A percentile compares a stretch with the other conserved stretches of the same genome.
Conservation (phyloP, 92 coral and sea anemone species). For the Bergia puertoricense region DNA sequence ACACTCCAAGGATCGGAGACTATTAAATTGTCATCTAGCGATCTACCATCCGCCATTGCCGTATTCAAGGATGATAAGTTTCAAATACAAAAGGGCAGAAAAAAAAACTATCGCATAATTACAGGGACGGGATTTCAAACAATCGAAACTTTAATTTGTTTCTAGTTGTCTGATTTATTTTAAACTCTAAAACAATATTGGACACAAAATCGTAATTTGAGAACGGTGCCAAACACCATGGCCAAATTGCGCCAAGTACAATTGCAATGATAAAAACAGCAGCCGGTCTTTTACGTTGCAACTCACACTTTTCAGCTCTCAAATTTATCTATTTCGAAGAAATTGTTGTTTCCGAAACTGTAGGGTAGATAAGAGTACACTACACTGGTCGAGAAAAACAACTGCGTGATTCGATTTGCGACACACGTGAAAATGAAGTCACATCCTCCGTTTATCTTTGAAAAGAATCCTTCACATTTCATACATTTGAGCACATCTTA, state of each 20-base stretch:
- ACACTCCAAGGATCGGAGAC: no score
- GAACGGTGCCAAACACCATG: background rate
- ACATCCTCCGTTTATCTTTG: background rate
- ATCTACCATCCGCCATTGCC: background rate
- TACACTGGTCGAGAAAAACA: background rate
- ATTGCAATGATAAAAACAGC: background rate
- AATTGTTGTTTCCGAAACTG: background rate
- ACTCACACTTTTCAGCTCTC: background rate
- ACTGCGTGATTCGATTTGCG: background rate
- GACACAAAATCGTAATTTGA: background rate
- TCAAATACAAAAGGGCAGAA: background rate
- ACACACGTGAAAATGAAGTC: slow-evolving; percentile 5
- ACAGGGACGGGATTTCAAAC: background rate
- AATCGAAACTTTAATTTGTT: background rate
- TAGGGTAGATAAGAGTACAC: background rate
- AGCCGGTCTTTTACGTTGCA: background rate
- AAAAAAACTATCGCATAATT: background rate
- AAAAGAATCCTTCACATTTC: background rate
- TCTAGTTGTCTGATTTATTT: background rate
- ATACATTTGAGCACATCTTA: slow-evolving; percentile 31
- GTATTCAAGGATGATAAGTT: background rate
- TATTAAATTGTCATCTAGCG: background rate
- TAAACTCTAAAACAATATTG: background rate
- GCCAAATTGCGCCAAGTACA: background rate
- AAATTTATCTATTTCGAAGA: background rate